These are phyloP conservation scores for Poecilia gillii DNA, from an alignment of 2,797 vertebrate species.

Conservation along the genomic window DNA sequence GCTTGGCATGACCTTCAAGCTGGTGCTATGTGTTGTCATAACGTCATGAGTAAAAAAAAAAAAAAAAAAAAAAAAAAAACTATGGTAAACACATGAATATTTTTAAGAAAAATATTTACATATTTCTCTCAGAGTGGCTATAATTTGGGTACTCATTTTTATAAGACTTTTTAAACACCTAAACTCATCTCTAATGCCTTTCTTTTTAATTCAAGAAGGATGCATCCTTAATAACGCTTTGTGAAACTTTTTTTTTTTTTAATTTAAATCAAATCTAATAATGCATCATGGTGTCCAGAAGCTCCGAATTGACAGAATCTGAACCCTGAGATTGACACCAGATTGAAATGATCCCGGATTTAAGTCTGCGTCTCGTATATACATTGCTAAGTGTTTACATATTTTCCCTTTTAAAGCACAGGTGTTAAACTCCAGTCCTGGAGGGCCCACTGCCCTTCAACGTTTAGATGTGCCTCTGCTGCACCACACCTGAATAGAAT, in stretches of 20 bases:
- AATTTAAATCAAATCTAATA: conserved; percentile 62
- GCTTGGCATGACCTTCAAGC: conserved; percentile 81
- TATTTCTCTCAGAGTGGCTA: conserved; percentile 77
- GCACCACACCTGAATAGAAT: too few relatives aligned
- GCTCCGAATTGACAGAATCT: conserved; percentile 25
- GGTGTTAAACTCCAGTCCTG: too few relatives aligned
- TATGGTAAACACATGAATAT: conserved; percentile 66
- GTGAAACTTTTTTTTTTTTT: conserved; percentile 45
- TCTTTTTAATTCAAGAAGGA: conserved; percentile 53
- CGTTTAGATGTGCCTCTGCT: too few relatives aligned
- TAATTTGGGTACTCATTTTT: conserved; percentile 83
- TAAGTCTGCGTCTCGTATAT: conserved; percentile 74
- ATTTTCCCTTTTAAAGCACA: conserved; percentile 66
- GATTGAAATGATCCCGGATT: conserved; percentile 45
- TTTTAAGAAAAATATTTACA: conserved; percentile 78
- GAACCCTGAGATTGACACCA: conserved; percentile 40
- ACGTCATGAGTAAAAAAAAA: conserved; percentile 63
- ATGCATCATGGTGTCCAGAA: conserved; percentile 51
- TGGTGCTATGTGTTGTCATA: conserved; percentile 84
- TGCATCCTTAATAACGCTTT: conserved; percentile 45
- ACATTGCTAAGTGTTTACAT: conserved; percentile 67
- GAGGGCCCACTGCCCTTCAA: too few relatives aligned
- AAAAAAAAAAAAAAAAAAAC: conserved; percentile 12
- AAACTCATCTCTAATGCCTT: conserved; percentile 62
- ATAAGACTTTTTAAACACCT: conserved; percentile 80